Evolutionary conservation across 2,797 vertebrate species (phyloP).

Genomic region (Scolopax rusticola): DNA sequence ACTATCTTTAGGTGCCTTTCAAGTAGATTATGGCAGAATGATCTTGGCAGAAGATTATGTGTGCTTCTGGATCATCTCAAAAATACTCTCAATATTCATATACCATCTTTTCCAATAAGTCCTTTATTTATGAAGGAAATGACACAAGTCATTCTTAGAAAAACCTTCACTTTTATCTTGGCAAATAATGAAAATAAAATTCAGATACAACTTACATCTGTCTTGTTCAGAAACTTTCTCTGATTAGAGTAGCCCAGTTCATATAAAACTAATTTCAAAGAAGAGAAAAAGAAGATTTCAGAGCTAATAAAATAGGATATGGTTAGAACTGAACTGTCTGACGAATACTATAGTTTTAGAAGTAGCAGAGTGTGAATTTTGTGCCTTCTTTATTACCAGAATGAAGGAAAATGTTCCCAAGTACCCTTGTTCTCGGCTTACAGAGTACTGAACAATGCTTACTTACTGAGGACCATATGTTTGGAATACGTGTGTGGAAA

Average conservation of each 20-base stretch:
- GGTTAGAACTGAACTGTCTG: neutral
- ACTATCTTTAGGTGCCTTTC: neutral
- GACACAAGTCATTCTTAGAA: neutral
- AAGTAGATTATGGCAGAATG: neutral
- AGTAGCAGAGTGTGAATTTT: neutral
- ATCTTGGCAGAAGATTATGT: neutral
- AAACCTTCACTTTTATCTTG: neutral
- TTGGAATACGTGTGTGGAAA: neutral
- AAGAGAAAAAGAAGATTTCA: neutral
- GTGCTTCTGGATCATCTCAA: neutral
- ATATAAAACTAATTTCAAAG: neutral
- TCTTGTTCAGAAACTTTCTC: accelerated
- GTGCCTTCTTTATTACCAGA: neutral
- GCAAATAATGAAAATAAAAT: neutral
- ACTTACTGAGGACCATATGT: neutral
- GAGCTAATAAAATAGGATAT: neutral
- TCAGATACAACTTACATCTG: neutral
- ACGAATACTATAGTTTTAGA: neutral
- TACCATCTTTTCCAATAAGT: neutral
- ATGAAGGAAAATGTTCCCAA: neutral
- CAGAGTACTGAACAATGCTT: neutral
- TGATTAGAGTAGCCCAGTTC: neutral
- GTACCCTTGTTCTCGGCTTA: neutral
- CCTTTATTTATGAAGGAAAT: neutral
- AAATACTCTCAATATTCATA: neutral